A percentile compares a stretch with the other conserved stretches of the same genome.
phyloP scores from a whole-genome alignment of 1,140 invertebrate species.

The Cherax destructor region DNA sequence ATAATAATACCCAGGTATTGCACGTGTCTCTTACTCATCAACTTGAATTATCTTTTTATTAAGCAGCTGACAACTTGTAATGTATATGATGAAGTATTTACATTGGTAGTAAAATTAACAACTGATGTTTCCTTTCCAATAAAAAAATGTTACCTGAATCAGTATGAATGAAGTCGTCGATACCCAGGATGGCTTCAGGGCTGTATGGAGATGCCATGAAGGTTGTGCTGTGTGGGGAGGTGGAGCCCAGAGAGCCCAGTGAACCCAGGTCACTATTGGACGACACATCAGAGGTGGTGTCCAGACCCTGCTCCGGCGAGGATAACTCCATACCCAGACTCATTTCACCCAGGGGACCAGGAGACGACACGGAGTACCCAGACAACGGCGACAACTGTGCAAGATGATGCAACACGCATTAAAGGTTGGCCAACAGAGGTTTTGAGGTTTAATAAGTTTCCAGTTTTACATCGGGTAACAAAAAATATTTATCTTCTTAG shows the following conservation, averaged over 20 bases:
- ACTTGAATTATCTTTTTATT: too few relatives aligned
- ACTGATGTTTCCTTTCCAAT: too few relatives aligned
- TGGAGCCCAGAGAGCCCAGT: slow-evolving; percentile 31
- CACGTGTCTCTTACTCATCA: too few relatives aligned
- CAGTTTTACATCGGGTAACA: too few relatives aligned
- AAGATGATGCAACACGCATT: background rate
- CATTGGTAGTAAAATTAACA: too few relatives aligned
- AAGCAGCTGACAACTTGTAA: too few relatives aligned
- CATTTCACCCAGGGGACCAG: slow-evolving; percentile 28
- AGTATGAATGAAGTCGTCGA: slow-evolving; percentile 44
- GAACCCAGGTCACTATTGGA: slow-evolving; percentile 55
- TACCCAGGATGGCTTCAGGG: slow-evolving; percentile 7
- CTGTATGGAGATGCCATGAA: slow-evolving; percentile 26
- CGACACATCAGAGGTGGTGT: slow-evolving; percentile 48
- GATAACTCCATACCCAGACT: slow-evolving; percentile 21
- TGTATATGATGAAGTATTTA: too few relatives aligned
- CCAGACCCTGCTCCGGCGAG: slow-evolving; percentile 18
- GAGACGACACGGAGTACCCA: slow-evolving; percentile 52
- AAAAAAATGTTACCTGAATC: slow-evolving; percentile 41
- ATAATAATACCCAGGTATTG: too few relatives aligned
- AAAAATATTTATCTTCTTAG: too few relatives aligned
- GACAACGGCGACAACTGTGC: slow-evolving; percentile 48
- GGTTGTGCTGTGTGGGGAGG: background rate
- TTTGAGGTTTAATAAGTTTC: background rate
- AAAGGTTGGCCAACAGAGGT: background rate